Conservation (phyloP, 2,797 vertebrate species). For the Vireo griseus region DNA sequence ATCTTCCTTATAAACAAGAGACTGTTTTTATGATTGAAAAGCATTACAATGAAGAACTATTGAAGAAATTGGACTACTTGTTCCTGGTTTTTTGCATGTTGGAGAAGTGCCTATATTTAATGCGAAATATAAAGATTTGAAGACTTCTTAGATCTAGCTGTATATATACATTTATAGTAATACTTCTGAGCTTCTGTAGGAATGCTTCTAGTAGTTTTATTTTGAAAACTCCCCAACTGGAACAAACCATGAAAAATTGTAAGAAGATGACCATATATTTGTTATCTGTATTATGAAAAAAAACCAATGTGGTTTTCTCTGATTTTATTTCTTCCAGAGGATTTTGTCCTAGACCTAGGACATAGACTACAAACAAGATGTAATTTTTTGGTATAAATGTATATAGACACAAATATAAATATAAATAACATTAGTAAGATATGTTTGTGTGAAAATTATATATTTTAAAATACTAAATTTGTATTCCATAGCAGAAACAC, state of each 20-base stretch:
- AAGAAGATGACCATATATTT: background rate
- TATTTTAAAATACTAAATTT: background rate
- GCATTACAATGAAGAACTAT: background rate
- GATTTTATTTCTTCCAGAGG: background rate
- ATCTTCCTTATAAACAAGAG: background rate
- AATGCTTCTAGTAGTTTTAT: background rate
- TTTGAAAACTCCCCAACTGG: background rate
- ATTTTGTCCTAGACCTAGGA: background rate
- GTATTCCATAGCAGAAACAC: background rate
- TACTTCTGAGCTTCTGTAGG: background rate
- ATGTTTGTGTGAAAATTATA: background rate
- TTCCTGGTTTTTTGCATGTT: background rate
- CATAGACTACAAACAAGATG: background rate
- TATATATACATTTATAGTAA: background rate
- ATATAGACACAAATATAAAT: background rate
- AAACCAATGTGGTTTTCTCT: background rate
- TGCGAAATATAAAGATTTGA: background rate
- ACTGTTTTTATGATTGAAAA: background rate
- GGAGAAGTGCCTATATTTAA: background rate
- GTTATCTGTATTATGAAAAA: background rate
- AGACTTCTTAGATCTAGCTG: background rate
- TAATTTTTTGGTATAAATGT: background rate
- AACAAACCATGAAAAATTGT: background rate
- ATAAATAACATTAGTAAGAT: background rate
- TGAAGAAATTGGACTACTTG: background rate